Evolutionary conservation across 2,888 invertebrate genomes (phyloP), one percentile per base, ranked within the genome.

Genomic region (Allolobophora icterica): DNA sequence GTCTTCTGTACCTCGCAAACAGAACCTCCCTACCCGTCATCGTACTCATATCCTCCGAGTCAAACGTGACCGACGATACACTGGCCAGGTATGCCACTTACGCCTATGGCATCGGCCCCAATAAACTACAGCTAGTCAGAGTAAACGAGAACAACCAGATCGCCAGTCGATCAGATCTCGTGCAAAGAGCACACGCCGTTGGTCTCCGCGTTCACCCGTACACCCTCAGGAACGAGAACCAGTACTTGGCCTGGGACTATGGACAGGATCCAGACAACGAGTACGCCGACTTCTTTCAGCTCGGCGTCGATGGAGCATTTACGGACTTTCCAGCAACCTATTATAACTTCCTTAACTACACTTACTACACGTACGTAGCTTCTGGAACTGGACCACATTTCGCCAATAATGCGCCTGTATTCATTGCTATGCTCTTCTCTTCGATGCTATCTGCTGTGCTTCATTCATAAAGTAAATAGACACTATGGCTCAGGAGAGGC

Each of bases 231-330:
- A 93, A 93, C 89, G 93, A 93, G 91, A 71, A 92, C 89, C 83
- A 83, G 35, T 91, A 91, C 91, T 90, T 93, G 34, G 91, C 92
- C 30, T 92, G 92, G 92, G 91, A 93, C 90, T 92, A 91, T 87
- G 89, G 71, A 24, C 92, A 93, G 91, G 93, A 93, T 91, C 91
- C 93, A 2, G 91, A 90, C 89, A n/a, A 90, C 24, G 93, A 93
- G 71, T 91, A 91, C 52, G 90, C 90, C 19, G 33, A 91, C 52
- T 93, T 92, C 89, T 58, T 92, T 21, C 40, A 83, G 24, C 89
- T 93, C 42, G 91, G 92, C n/a, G 90, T 93, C n/a, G 93, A 94
- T 90, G 94, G 93, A 13, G 90, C 92, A 84, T 93, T 94, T 87
- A 93, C 93, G 21, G 94, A 94, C 91, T 94, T 93, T 90, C 93